Evolutionary conservation across 2,888 invertebrate species (phyloP), one percentile per base, ranked within the genome.

Genomic region (Cosmopolites sordidus): DNA sequence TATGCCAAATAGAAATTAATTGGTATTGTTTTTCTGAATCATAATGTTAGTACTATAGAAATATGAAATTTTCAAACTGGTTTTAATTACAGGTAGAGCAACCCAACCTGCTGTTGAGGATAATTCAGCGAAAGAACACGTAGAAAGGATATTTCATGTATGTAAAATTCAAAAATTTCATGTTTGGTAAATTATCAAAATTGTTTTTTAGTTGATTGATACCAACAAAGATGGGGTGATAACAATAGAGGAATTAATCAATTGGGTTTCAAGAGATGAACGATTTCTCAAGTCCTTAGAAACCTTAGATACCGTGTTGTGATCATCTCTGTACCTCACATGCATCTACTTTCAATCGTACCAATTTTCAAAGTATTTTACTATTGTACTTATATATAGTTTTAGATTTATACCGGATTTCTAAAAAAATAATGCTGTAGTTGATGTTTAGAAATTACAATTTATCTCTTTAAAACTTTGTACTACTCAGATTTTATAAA

Each of bases 141-240:
- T 91, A 38, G 90, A 92, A 66, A 81, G 83, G 66, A 87, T 92
- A 69, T 92, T 92, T 69, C 85, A 89, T 70, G 92, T 92, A 69
- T 81, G 83, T 73, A 40, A 33, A 33, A 22, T 22, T 5, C 3
- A 33, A 33, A 33, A 12, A 33, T n/a, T 40, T n/a, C n/a, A n/a
- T n/a, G 11, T 37, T 37, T 8, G 3, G 37, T 37, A 37, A 12
- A 12, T 2, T 40, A 40, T 11, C 4, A 14, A 40, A 16, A 38
- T 22, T 53, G 50, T 44, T 62, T 69, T 62, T 22, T 78, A 90
- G 89, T 75, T 85, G 69, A 89, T 91, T 72, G 89, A 90, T 72
- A 79, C 82, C 9, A 87, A 89, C 74, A 83, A 86, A 56, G 89
- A 90, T 69, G 89, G 89, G 15, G 85, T 84, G 54, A 86, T 90